These are phyloP conservation scores for Didymodactylos carnosus DNA, from an alignment of 2,888 invertebrate species.

Conservation along the genomic window DNA sequence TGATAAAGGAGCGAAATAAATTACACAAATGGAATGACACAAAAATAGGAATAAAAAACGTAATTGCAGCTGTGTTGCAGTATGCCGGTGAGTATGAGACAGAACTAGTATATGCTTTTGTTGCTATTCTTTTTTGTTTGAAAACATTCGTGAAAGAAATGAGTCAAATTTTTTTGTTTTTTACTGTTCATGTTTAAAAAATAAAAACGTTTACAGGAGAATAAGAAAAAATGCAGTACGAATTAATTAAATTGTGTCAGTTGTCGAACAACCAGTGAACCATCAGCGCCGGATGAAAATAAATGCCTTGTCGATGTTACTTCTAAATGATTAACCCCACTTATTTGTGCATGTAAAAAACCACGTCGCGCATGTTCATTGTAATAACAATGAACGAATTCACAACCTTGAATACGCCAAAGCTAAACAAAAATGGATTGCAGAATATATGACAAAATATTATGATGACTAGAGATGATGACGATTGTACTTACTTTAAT, in stretches of 20 bases:
- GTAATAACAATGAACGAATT: constrained; percentile 62
- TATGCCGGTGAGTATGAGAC: no score
- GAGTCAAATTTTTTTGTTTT: constrained; percentile 11
- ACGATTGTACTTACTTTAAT: constrained; percentile 36
- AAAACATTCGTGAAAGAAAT: no score
- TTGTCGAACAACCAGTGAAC: constrained; percentile 87
- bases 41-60: no score
- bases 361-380: constrained; percentile 75
- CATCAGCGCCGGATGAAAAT: constrained; percentile 95
- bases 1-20: no score
- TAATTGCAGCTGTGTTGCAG: no score
- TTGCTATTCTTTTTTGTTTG: no score
- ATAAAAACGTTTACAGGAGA: constrained; percentile 44
- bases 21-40: no score
- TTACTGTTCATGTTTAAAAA: constrained; percentile 16
- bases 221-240: neutral
- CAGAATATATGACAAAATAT: neutral
- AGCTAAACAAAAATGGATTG: constrained; percentile 44
- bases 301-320: constrained; percentile 69
- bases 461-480: constrained; percentile 1
- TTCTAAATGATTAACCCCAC: constrained; percentile 66
- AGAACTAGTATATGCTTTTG: no score
- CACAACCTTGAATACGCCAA: constrained; percentile 72
- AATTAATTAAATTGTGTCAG: constrained; percentile 31
- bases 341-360: constrained; percentile 69